Evolutionary conservation across 2,113 vertebrate genomes (phyloP), one percentile per base, ranked within the genome.

Genomic region (Chloebia gouldiae): DNA sequence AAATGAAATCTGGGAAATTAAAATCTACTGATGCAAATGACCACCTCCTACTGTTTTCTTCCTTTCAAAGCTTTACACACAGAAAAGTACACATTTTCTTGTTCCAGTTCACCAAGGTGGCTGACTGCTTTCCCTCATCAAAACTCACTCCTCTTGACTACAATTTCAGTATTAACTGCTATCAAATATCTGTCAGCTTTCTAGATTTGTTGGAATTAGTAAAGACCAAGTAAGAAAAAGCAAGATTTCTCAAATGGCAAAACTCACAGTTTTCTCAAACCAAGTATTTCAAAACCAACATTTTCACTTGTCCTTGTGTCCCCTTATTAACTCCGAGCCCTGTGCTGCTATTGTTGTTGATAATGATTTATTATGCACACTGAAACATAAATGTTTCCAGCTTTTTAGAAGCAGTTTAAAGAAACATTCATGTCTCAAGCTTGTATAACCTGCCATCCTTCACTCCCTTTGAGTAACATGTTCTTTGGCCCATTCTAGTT

Each of bases 341-440:
- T 68, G 7, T 2, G 1, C 31, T 72, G 2, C 78, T 94, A 37
- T 33, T 94, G 63, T 86, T 80, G 50, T 40, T 88, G 75, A 45
- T 83, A 51, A 39, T 66, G 47, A 96, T 90, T 91, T 90, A 94
- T 73, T 90, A 80, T 47, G 56, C 71, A 90, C 12, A 27, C 63
- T 83, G 68, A 93, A 94, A 28, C 44, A 64, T 30, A 84, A 91
- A 79, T 66, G 40, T 51, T 88, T 88, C 75, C 60, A 86, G 75
- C 68, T 77, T 92, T 81, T 86, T 68, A 88, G 51, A 82, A 91
- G 59, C 13, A 39, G 23, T 82, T 73, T 85, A 86, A 94, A 81
- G 76, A 75, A 95, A 91, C 30, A n/a, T 78, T 80, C 44, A 35
- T 83, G 10, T 35, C 59, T 86, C 60, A 82, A 69, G 13, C 11